Evolutionary conservation across 37 sponge, comb jelly and placozoan species (phyloP).

Genomic region (Dysidea cf. avara): DNA sequence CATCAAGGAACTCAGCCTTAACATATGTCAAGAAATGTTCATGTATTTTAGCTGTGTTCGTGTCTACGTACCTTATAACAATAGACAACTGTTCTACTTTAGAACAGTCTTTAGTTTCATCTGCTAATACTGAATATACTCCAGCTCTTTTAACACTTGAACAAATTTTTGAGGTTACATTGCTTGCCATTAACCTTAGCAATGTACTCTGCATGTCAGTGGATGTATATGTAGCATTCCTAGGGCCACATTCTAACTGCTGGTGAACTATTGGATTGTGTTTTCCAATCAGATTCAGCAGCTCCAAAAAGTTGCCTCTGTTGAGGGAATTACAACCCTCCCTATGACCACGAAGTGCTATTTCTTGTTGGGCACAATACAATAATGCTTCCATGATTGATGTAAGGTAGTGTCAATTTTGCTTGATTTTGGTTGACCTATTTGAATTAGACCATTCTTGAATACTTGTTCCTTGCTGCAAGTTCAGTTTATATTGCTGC

Average conservation of each 20-base stretch:
- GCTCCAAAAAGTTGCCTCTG: constrained; percentile 56
- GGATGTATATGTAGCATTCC: constrained; percentile 70
- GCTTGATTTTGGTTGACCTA: too few relatives aligned
- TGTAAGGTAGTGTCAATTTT: too few relatives aligned
- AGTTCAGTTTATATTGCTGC: too few relatives aligned
- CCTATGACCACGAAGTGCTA: constrained; percentile 57
- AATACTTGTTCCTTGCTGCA: constrained; percentile 28
- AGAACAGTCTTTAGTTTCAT: constrained; percentile 60
- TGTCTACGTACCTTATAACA: constrained; percentile 68
- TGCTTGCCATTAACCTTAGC: constrained; percentile 60
- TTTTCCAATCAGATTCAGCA: constrained; percentile 42
- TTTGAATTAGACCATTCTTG: too few relatives aligned
- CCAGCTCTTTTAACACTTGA: constrained; percentile 44
- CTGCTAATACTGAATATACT: too few relatives aligned
- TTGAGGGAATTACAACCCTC: constrained; percentile 60
- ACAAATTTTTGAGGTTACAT: constrained; percentile 27
- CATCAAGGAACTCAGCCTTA: constrained; percentile 43
- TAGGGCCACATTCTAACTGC: constrained; percentile 24
- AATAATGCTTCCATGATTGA: too few relatives aligned
- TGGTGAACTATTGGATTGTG: constrained; percentile 40
- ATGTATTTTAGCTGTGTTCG: constrained; percentile 35
- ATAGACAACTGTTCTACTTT: constrained; percentile 67
- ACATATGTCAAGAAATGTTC: constrained; percentile 57
- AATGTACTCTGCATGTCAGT: constrained; percentile 68
- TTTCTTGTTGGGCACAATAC: constrained; percentile 62